A percentile compares a stretch with the other conserved stretches of the same genome.
These are phyloP conservation scores for Callitettix versicolor DNA, from an alignment of 1,140 invertebrate species.

Conservation along the genomic window DNA sequence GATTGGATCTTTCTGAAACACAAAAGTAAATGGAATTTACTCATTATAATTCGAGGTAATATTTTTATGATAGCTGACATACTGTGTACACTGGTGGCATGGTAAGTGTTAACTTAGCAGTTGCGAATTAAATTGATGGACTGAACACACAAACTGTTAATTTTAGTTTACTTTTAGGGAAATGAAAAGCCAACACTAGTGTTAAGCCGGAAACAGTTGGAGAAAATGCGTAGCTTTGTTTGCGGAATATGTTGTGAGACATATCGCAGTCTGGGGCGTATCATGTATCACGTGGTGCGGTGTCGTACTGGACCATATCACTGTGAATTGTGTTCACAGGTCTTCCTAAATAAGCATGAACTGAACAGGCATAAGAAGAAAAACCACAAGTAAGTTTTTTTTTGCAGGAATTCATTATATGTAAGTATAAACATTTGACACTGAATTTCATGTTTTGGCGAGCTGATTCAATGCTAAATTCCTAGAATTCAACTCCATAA, in stretches of 20 bases:
- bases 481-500: background rate
- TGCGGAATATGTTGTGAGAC: constrained; percentile 25
- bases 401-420: background rate
- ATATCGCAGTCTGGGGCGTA: constrained; percentile 24
- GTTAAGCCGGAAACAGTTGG: constrained; percentile 19
- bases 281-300: constrained; percentile 24
- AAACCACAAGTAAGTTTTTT: constrained; percentile 22
- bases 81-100: too few relatives aligned
- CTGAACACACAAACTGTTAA: too few relatives aligned
- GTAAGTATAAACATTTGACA: background rate
- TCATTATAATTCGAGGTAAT: too few relatives aligned
- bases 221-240: constrained; percentile 23
- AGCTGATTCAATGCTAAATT: background rate
- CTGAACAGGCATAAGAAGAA: constrained; percentile 27
- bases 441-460: background rate
- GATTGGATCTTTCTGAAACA: too few relatives aligned
- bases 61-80: too few relatives aligned
- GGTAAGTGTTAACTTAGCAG: too few relatives aligned
- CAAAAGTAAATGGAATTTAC: too few relatives aligned
- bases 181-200: constrained; percentile 14
- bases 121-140: background rate
- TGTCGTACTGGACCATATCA: constrained; percentile 26
- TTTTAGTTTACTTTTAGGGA: too few relatives aligned
- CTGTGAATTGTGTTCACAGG: constrained; percentile 23
- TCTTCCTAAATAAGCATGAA: constrained; percentile 19